Evolutionary conservation across 2,113 vertebrate genomes (phyloP).

Genomic region (Cygnus atratus): DNA sequence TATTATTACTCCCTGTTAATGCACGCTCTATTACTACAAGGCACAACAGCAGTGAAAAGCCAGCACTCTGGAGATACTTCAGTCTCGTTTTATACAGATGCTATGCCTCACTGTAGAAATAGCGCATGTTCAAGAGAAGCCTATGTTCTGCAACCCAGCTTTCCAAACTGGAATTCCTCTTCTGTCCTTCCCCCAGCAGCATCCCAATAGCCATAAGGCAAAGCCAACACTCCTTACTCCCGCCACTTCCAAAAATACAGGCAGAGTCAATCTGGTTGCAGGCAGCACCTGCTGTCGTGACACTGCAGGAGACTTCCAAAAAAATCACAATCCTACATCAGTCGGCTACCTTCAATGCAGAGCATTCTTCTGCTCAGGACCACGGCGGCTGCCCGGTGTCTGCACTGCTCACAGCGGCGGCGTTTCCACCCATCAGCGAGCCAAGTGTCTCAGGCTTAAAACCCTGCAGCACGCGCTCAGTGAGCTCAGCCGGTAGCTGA

Average conservation of each 20-base stretch:
- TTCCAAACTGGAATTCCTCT: not conserved
- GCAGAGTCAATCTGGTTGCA: not conserved
- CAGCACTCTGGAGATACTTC: not conserved
- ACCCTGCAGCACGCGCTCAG: not conserved
- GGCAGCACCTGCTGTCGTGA: not conserved
- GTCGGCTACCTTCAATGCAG: not conserved
- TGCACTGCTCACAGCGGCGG: not conserved
- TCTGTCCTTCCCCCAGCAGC: not conserved
- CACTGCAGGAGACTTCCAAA: not conserved
- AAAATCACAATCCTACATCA: not conserved
- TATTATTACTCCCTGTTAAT: not conserved
- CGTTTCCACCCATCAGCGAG: not conserved
- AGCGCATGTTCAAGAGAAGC: not conserved
- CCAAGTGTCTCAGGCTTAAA: not conserved
- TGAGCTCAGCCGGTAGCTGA: not conserved
- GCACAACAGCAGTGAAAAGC: not conserved
- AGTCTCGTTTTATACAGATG: not conserved
- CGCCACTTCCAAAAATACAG: not conserved
- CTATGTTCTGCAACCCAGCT: not conserved
- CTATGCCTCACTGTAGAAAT: not conserved
- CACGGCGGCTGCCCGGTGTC: not conserved
- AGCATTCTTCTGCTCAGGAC: not conserved
- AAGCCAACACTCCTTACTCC: not conserved
- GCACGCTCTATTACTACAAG: not conserved
- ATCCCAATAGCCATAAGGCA: not conserved